Conservation (phyloP, 1,140 invertebrate species). For the Ephestia elutella region DNA sequence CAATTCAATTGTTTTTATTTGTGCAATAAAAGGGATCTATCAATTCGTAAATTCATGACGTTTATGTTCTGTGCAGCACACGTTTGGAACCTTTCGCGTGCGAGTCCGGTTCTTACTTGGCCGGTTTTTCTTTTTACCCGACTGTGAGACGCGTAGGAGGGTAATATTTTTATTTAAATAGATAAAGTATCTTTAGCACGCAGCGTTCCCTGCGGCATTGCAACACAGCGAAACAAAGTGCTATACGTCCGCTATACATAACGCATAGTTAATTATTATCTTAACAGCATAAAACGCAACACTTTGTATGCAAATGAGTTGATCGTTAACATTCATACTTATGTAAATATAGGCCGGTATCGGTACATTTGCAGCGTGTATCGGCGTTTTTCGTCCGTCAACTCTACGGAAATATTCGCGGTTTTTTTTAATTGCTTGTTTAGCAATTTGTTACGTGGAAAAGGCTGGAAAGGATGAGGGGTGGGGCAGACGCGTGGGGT, state of each 20-base stretch:
- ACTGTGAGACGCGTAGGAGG: too few relatives aligned
- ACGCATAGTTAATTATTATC: slow-evolving; percentile 11
- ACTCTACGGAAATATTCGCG: slow-evolving; percentile 11
- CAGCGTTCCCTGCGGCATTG: not conserved
- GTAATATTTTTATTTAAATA: not conserved
- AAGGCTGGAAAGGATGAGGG: not conserved
- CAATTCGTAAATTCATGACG: too few relatives aligned
- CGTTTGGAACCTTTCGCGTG: too few relatives aligned
- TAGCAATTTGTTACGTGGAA: not conserved
- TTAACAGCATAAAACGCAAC: slow-evolving; percentile 6
- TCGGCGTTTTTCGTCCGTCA: slow-evolving; percentile 18
- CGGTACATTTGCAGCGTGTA: slow-evolving; percentile 13
- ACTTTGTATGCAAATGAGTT: slow-evolving; percentile 20
- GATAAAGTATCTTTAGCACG: not conserved
- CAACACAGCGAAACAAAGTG: not conserved
- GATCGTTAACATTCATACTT: slow-evolving; percentile 17
- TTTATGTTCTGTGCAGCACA: too few relatives aligned
- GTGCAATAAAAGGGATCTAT: too few relatives aligned
- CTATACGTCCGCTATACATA: not conserved
- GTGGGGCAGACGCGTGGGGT: not conserved
- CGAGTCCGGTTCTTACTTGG: too few relatives aligned
- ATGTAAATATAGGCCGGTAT: slow-evolving; percentile 12
- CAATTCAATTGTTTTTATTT: too few relatives aligned
- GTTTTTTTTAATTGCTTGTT: not conserved
- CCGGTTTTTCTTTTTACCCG: too few relatives aligned